Evolutionary conservation across 2,113 vertebrate species (phyloP).

Genomic region (Hydropotes inermis): DNA sequence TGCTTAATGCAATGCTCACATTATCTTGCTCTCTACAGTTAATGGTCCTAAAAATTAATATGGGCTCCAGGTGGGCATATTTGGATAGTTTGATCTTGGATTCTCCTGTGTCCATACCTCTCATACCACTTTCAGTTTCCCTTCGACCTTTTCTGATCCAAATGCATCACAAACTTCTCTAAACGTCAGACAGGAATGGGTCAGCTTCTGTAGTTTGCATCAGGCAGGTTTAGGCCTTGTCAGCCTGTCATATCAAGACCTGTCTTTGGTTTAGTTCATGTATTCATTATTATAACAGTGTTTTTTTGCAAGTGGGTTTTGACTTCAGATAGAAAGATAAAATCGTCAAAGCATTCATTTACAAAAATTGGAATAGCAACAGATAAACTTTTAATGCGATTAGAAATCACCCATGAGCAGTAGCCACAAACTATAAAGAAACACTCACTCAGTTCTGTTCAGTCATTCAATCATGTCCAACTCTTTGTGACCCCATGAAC

Average conservation of each 20-base stretch:
- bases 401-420: not conserved
- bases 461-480: accelerated
- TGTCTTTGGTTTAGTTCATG: not conserved
- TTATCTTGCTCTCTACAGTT: not conserved
- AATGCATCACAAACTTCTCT: not conserved
- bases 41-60: not conserved
- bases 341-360: not conserved
- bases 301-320: not conserved
- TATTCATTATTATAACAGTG: not conserved
- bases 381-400: not conserved
- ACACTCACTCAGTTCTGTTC: not conserved
- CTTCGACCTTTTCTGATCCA: not conserved
- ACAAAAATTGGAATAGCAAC: not conserved
- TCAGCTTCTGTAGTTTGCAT: not conserved
- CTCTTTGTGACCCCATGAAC: not conserved
- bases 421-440: not conserved
- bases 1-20: not conserved
- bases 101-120: not conserved
- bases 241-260: not conserved
- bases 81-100: not conserved
- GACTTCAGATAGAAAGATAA: not conserved
- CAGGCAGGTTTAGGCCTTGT: not conserved
- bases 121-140: not conserved
- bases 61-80: not conserved
- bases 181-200: not conserved